Evolutionary conservation across 2,888 invertebrate species (phyloP).

Genomic region (Scaptomyza cyrtandrae): DNA sequence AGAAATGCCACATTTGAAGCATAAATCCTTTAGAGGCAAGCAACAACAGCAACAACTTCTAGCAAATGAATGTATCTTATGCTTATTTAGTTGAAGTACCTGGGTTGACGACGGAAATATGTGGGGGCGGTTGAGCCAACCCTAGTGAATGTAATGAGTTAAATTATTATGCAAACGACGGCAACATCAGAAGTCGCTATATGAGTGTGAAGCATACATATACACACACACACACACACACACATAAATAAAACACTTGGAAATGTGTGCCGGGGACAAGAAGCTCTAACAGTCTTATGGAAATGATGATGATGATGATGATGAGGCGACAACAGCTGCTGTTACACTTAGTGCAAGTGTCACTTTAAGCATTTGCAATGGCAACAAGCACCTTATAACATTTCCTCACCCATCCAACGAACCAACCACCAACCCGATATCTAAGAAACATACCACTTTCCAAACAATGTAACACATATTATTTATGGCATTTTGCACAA

Average conservation of each 20-base stretch:
- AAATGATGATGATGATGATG: constrained; percentile 20
- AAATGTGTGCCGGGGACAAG: constrained; percentile 77
- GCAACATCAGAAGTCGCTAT: constrained; percentile 38
- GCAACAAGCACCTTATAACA: constrained; percentile 34
- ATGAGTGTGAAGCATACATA: constrained; percentile 9
- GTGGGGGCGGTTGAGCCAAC: constrained; percentile 4
- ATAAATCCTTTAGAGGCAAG: constrained; percentile 57
- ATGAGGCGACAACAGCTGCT: constrained; percentile 23
- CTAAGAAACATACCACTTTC: neutral
- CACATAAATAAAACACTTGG: constrained; percentile 54
- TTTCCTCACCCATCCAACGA: neutral
- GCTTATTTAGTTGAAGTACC: constrained; percentile 65
- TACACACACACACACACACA: constrained; percentile 19
- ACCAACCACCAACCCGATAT: neutral
- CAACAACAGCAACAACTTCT: constrained; percentile 20
- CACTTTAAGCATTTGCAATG: constrained; percentile 50
- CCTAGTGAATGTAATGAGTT: constrained; percentile 63
- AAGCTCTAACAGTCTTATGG: constrained; percentile 34
- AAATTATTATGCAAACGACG: constrained; percentile 77
- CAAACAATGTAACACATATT: constrained; percentile 42
- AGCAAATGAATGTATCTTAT: constrained; percentile 64
- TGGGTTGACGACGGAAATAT: neutral
- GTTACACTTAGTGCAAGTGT: constrained; percentile 60
- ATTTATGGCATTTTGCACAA: constrained; percentile 68
- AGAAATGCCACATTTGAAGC: constrained; percentile 60